Evolutionary conservation across 2,113 vertebrate species (phyloP).

Genomic region (Sterrhoptilus dennistouni): DNA sequence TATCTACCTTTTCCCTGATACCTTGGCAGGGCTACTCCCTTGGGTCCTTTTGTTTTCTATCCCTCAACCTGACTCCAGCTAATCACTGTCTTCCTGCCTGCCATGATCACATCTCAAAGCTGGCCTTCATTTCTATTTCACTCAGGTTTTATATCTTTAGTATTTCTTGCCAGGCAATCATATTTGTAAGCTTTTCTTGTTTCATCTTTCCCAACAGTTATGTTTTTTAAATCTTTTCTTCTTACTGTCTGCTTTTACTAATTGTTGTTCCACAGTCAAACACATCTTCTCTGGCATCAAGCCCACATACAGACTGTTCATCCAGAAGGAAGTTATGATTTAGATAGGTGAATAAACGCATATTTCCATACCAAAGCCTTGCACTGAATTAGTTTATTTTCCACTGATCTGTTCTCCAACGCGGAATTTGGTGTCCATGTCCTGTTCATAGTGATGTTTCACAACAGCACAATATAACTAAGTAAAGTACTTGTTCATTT

Average conservation of each 20-base stretch:
- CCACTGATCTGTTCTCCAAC: neutral
- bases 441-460: neutral
- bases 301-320: neutral
- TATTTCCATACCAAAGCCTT: neutral
- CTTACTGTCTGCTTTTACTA: neutral
- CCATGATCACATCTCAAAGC: too few species aligned
- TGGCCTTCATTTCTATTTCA: too few species aligned
- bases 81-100: too few species aligned
- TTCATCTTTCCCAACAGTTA: too few species aligned
- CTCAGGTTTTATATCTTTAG: too few species aligned
- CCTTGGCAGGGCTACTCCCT: too few species aligned
- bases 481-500: neutral
- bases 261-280: neutral
- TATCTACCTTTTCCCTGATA: too few species aligned
- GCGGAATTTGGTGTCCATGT: neutral
- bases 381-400: neutral
- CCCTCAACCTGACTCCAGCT: too few species aligned
- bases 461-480: neutral
- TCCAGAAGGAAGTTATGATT: neutral
- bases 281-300: neutral
- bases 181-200: too few species aligned
- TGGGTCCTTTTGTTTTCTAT: too few species aligned
- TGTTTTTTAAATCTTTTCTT: neutral
- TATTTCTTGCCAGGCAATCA: too few species aligned
- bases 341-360: rapidly evolving